A percentile compares a stretch with the other conserved stretches of the same genome.
Conservation (phyloP, 1,140 invertebrate species). For the Branchinecta lindahli region DNA sequence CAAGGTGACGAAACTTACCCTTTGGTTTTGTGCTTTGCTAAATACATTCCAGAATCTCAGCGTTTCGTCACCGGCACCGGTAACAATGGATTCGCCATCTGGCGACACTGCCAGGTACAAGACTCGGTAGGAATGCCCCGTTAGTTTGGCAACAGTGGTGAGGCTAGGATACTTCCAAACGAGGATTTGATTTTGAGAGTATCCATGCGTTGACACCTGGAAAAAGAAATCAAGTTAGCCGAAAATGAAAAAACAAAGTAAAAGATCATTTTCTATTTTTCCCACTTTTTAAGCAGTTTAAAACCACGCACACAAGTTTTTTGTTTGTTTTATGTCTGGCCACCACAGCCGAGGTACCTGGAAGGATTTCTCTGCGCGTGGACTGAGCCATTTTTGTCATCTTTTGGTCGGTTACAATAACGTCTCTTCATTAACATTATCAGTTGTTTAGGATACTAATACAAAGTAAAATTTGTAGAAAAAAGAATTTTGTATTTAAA, state of each 20-base stretch:
- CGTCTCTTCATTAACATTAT: too few species aligned
- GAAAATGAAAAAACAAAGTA: neutral
- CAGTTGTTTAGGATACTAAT: too few species aligned
- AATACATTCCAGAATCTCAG: slow-evolving; percentile 99
- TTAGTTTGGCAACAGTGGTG: slow-evolving; percentile 92
- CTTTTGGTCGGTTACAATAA: too few species aligned
- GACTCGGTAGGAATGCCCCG: slow-evolving; percentile 93
- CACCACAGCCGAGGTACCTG: too few species aligned
- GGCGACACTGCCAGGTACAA: slow-evolving; percentile 95
- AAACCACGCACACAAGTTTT: too few species aligned
- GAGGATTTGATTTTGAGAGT: slow-evolving; percentile 97
- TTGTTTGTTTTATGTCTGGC: too few species aligned
- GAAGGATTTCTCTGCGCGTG: too few species aligned
- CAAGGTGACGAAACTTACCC: slow-evolving; percentile 23
- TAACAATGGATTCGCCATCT: slow-evolving; percentile 97
- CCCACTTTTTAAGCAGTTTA: too few species aligned
- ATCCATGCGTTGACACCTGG: slow-evolving; percentile 86
- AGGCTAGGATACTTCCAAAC: slow-evolving; percentile 99
- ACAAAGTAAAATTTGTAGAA: too few species aligned
- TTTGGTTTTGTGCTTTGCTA: slow-evolving; percentile 85
- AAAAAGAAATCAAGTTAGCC: slow-evolving; percentile 17
- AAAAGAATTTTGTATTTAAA: too few species aligned
- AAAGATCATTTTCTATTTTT: neutral
- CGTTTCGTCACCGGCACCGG: slow-evolving; percentile 97
- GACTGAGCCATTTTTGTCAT: too few species aligned